Evolutionary conservation across 2,888 invertebrate species (phyloP).

Genomic region (Pardosa pseudoannulata): DNA sequence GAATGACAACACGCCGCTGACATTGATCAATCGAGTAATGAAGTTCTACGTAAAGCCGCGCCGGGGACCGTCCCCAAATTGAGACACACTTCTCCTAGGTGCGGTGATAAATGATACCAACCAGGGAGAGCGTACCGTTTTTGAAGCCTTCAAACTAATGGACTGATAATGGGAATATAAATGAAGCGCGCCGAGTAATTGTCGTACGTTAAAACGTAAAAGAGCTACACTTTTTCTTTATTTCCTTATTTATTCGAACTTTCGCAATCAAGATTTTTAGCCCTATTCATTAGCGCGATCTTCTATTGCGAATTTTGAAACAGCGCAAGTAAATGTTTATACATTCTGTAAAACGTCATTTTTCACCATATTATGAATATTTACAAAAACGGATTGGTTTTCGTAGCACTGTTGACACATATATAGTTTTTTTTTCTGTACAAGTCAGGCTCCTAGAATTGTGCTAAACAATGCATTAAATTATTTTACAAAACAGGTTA

Average conservation of each 20-base stretch:
- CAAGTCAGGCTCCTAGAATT: too few species aligned
- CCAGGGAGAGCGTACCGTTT: slow-evolving; percentile 45
- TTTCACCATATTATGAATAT: too few species aligned
- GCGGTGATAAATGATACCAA: slow-evolving; percentile 59
- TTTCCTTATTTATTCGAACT: slow-evolving; percentile 10
- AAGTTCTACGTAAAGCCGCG: slow-evolving; percentile 57
- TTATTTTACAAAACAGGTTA: too few species aligned
- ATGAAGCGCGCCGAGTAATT: slow-evolving; percentile 65
- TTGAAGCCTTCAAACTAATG: slow-evolving; percentile 67
- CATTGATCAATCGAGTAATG: slow-evolving; percentile 71
- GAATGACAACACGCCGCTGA: slow-evolving; percentile 73
- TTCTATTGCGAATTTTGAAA: too few species aligned
- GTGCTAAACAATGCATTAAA: too few species aligned
- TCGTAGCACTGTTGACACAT: too few species aligned
- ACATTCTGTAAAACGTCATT: too few species aligned
- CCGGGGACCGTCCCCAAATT: slow-evolving; percentile 53
- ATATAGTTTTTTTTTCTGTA: too few species aligned
- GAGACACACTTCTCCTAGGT: slow-evolving; percentile 32
- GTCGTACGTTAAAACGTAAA: slow-evolving; percentile 35
- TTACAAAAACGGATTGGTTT: too few species aligned
- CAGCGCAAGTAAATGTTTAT: too few species aligned
- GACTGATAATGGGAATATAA: slow-evolving; percentile 70
- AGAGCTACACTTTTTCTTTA: neutral
- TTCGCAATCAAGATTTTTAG: slow-evolving; percentile 15
- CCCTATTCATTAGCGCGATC: too few species aligned